These are phyloP conservation scores for Drosophila tripunctata DNA, from an alignment of 2,888 invertebrate species.

Conservation along the genomic window DNA sequence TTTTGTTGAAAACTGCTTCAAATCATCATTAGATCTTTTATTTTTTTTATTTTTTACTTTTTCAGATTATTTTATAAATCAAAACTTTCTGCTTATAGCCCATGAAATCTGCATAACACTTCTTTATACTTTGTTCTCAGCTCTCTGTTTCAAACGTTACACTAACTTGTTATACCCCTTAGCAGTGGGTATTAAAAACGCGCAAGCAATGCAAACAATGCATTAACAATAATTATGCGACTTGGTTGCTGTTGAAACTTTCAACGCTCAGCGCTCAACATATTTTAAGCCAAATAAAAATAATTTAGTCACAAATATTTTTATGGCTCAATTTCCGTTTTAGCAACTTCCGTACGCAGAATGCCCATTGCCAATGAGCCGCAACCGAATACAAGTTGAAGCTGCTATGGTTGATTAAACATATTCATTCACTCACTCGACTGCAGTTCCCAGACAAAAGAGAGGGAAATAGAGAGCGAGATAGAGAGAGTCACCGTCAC, in stretches of 20 bases:
- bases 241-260: conserved; percentile 25
- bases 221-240: conserved; percentile 5
- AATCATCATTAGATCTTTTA: no score
- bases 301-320: conserved; percentile 56
- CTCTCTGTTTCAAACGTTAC: no score
- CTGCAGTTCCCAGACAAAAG: conserved; percentile 17
- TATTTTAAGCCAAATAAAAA: conserved; percentile 42
- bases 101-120: no score
- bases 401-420: conserved; percentile 70
- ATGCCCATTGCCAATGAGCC: conserved; percentile 44
- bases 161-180: background rate
- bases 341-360: conserved; percentile 64
- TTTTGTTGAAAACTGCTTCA: no score
- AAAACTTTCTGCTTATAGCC: no score
- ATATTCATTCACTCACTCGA: conserved; percentile 13
- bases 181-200: background rate
- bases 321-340: conserved; percentile 78
- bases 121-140: no score
- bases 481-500: background rate
- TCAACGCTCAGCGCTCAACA: conserved; percentile 16
- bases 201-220: conserved; percentile 10
- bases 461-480: background rate
- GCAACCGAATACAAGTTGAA: conserved; percentile 61
- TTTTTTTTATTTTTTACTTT: no score
- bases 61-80: no score